Evolutionary conservation across 2,888 invertebrate genomes (phyloP).

Genomic region (Ichneumon xanthorius): DNA sequence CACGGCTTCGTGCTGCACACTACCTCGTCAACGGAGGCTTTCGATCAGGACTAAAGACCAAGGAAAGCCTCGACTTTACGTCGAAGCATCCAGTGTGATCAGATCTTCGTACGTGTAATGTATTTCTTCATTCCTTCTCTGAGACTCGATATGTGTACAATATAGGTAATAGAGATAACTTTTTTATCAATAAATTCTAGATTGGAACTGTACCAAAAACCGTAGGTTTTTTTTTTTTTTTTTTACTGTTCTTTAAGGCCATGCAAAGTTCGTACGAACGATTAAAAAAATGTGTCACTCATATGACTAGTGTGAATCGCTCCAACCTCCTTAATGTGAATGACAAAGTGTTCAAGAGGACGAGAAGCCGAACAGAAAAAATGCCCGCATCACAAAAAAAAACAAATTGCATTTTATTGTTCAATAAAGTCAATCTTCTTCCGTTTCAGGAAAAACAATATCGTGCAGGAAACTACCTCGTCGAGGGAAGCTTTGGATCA

Average conservation of each 20-base stretch:
- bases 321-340: background rate
- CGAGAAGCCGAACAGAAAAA: too few species aligned
- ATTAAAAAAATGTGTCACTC: too few species aligned
- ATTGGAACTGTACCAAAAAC: conserved; percentile 1
- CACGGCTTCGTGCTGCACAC: conserved; percentile 66
- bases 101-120: background rate
- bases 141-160: background rate
- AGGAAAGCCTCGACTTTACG: background rate
- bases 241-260: conserved; percentile 50
- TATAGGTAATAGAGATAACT: background rate
- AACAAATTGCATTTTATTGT: too few species aligned
- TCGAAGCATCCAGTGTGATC: background rate
- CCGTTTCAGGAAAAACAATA: conserved; percentile 51
- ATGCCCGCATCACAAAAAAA: too few species aligned
- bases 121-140: conserved; percentile 8
- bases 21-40: conserved; percentile 66
- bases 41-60: conserved; percentile 65
- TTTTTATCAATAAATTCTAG: conserved; percentile 49
- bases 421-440: too few species aligned
- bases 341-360: too few species aligned
- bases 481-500: conserved; percentile 67
- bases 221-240: too few species aligned
- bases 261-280: background rate
- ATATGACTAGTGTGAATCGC: too few species aligned
- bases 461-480: conserved; percentile 69